phyloP scores from a whole-genome alignment of 2,797 vertebrate genomes.

The Monodelphis domestica region DNA sequence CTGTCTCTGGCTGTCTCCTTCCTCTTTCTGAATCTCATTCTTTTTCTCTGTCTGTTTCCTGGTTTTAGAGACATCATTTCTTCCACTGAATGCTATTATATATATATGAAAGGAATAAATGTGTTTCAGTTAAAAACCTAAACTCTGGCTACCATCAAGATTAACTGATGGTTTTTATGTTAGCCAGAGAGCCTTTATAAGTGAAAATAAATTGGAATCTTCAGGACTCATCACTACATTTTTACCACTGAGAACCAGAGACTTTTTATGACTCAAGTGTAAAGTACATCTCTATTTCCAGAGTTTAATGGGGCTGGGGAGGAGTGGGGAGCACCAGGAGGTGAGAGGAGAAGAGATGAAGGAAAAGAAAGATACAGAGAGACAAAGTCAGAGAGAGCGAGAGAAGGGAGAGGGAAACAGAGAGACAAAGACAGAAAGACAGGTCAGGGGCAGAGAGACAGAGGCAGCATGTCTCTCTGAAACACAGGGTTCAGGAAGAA shows the following conservation, averaged over 20 bases:
- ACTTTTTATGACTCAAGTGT: not conserved
- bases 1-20: slow-evolving; percentile 5
- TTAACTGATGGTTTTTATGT: not conserved
- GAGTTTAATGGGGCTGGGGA: not conserved
- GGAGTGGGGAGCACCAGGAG: not conserved
- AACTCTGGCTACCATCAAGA: slow-evolving; percentile 3
- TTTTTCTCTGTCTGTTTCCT: not conserved
- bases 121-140: slow-evolving; percentile 18
- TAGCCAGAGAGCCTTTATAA: slow-evolving; percentile 15
- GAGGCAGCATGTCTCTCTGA: not conserved
- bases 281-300: not conserved
- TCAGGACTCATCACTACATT: not conserved
- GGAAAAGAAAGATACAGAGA: not conserved
- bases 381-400: not conserved
- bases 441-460: too few relatives aligned
- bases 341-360: not conserved
- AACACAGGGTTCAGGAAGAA: not conserved
- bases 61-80: not conserved
- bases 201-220: slow-evolving; percentile 30
- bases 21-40: not conserved
- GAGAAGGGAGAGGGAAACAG: too few relatives aligned
- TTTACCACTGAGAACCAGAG: not conserved
- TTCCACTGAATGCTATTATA: slow-evolving; percentile 35
- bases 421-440: not conserved
- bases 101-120: not conserved